These are phyloP conservation scores for Notolepis coatsorum DNA, from an alignment of 2,797 vertebrate species.

Conservation along the genomic window DNA sequence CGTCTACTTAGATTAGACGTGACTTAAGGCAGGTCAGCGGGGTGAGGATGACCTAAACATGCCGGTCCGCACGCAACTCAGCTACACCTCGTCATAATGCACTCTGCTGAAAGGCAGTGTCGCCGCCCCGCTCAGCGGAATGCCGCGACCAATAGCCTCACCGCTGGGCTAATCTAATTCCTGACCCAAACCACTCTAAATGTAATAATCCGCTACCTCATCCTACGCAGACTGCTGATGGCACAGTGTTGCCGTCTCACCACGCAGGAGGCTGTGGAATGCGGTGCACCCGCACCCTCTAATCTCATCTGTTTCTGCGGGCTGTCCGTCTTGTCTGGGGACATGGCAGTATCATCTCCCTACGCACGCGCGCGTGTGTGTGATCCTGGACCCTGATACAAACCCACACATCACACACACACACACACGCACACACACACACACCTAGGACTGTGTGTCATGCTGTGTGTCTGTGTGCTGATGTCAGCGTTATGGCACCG, in stretches of 20 bases:
- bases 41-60: no score
- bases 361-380: neutral
- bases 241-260: conserved; percentile 12
- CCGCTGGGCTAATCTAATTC: no score
- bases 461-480: conserved; percentile 19
- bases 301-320: conserved; percentile 6
- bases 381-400: neutral
- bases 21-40: no score
- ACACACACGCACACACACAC: conserved; percentile 10
- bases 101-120: no score
- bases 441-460: neutral
- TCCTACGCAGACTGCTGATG: conserved; percentile 11
- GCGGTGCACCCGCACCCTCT: neutral
- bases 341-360: conserved; percentile 23
- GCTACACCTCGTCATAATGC: no score
- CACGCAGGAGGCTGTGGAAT: conserved; percentile 6
- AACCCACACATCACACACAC: neutral
- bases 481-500: conserved; percentile 31
- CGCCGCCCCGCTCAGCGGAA: no score
- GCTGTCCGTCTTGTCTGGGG: conserved; percentile 18
- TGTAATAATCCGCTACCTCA: no score
- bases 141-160: no score
- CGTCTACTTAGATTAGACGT: no score
- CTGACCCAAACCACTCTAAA: no score
- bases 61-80: no score